Percentiles rank a stretch among this genome's conserved stretches.
These are phyloP conservation scores for Drosophila chauvacae DNA, from an alignment of 1,140 invertebrate species.

Conservation along the genomic window DNA sequence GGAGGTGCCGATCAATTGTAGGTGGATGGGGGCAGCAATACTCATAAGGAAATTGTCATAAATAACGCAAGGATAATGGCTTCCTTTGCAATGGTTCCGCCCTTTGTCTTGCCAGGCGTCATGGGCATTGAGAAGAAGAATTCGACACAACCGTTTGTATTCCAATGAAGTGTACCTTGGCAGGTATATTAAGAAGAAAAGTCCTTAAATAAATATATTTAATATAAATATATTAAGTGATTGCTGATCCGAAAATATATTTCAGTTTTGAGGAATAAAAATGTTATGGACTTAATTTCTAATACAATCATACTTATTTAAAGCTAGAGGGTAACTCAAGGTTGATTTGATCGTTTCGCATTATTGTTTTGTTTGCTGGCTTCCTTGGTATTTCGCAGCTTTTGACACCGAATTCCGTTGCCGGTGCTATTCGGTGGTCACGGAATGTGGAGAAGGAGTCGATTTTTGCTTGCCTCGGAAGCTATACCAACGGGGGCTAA, in stretches of 20 bases:
- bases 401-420: slow-evolving; percentile 69
- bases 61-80: slow-evolving; percentile 70
- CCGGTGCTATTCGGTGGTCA: slow-evolving; percentile 21
- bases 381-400: slow-evolving; percentile 57
- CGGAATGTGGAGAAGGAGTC: not conserved
- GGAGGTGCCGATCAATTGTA: slow-evolving; percentile 44
- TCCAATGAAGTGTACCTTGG: not conserved
- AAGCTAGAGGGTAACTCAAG: slow-evolving; percentile 28
- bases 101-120: slow-evolving; percentile 22
- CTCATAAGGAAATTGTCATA: slow-evolving; percentile 75
- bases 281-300: no score
- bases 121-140: not conserved
- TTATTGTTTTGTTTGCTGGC: slow-evolving; percentile 33
- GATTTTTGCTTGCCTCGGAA: slow-evolving; percentile 10
- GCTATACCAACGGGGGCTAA: slow-evolving; percentile 50
- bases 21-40: slow-evolving; percentile 22
- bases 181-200: not conserved
- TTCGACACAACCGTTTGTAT: slow-evolving; percentile 2
- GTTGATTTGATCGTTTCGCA: not conserved
- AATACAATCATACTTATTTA: no score
- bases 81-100: slow-evolving; percentile 33
- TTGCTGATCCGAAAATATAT: not conserved
- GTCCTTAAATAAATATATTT: no score
- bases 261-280: no score
- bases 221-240: no score